Percentiles rank a stretch among this genome's conserved stretches.
phyloP scores from a whole-genome alignment of 2,888 invertebrate species.

The Tridacna gigas region DNA sequence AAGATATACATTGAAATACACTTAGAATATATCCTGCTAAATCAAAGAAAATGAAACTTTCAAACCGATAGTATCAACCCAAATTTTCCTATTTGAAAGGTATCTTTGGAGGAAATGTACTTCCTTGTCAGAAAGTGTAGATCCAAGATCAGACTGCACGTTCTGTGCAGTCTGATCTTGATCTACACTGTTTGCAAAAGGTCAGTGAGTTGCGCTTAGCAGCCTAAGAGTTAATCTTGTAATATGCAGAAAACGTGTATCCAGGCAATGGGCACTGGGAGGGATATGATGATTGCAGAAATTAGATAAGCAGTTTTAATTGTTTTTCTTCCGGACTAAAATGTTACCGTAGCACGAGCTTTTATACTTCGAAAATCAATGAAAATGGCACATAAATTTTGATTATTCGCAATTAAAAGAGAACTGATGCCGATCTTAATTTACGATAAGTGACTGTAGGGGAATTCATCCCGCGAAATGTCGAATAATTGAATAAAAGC shows the following conservation, averaged over 20 bases:
- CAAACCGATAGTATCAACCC: too few species aligned
- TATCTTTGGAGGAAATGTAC: too few species aligned
- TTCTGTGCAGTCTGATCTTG: too few species aligned
- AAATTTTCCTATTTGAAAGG: too few species aligned
- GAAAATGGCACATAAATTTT: constrained; percentile 56
- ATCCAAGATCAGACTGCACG: too few species aligned
- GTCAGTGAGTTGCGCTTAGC: too few species aligned
- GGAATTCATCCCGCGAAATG: constrained; percentile 42
- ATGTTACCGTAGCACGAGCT: constrained; percentile 15
- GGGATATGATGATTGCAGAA: too few species aligned
- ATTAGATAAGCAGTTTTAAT: constrained; percentile 30
- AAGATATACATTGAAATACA: not conserved
- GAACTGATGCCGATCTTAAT: constrained; percentile 50
- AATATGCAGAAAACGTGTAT: not conserved
- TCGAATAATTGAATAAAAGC: constrained; percentile 57
- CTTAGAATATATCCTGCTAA: too few species aligned
- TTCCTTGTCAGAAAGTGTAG: too few species aligned
- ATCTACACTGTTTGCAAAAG: too few species aligned
- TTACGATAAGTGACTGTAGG: constrained; percentile 56
- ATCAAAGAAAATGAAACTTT: too few species aligned
- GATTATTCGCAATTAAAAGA: constrained; percentile 59
- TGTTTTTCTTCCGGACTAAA: constrained; percentile 34
- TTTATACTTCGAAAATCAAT: constrained; percentile 41
- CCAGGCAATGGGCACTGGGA: not conserved
- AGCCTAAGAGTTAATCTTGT: too few species aligned